Conservation (phyloP, 2,113 vertebrate genomes). For the Takifugu bimaculatus region DNA sequence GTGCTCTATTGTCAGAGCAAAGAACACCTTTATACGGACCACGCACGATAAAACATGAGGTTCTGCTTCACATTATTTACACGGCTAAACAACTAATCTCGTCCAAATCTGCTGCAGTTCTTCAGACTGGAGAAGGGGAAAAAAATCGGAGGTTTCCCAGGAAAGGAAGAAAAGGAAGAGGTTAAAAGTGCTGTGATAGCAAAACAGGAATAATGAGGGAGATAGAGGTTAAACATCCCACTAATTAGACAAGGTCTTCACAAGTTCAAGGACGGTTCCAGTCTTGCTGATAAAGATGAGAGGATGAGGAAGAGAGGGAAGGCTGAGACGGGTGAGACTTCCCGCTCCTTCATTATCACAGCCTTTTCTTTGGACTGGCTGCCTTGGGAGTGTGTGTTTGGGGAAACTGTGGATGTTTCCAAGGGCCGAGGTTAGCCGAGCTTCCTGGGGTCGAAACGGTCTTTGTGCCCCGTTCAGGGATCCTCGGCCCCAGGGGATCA, state of each 20-base stretch:
- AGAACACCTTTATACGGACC: too few relatives aligned
- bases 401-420: conserved; percentile 1
- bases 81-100: conserved; percentile 26
- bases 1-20: too few relatives aligned
- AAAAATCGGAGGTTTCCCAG: conserved; percentile 12
- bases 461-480: conserved; percentile 27
- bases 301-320: conserved; percentile 38
- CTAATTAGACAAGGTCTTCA: conserved; percentile 65
- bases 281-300: conserved; percentile 71
- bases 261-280: conserved; percentile 71
- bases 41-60: too few relatives aligned
- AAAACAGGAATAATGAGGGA: conserved; percentile 61
- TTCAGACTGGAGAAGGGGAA: conserved; percentile 15
- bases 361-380: conserved; percentile 22
- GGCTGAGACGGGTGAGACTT: conserved; percentile 46
- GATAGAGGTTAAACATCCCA: conserved; percentile 59
- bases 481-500: conserved; percentile 14
- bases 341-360: conserved; percentile 62
- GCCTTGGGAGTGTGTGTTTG: conserved; percentile 8
- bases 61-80: conserved; percentile 18
- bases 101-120: conserved; percentile 8
- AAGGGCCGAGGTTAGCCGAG: conserved; percentile 19
- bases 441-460: neutral
- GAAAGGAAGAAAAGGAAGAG: conserved; percentile 1
- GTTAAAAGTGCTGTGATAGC: conserved; percentile 31